phyloP scores from a whole-genome alignment of 2,888 invertebrate genomes.

The Zygothrica quintamaculata region DNA sequence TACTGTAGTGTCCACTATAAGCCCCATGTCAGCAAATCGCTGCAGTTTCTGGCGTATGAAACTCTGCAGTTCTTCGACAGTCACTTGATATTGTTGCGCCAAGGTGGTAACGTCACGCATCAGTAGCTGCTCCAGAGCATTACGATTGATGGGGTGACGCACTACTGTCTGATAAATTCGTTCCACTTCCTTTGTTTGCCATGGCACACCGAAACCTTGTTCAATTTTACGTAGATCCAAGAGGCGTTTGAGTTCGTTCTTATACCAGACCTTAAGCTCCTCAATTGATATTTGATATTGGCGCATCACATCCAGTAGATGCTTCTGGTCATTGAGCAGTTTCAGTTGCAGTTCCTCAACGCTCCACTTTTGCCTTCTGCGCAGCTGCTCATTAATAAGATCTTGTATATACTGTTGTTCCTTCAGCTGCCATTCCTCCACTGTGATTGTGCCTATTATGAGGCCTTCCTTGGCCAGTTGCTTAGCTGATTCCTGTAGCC shows the following conservation, averaged over 20 bases:
- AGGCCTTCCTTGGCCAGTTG: slow-evolving; percentile 66
- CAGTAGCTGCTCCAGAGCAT: slow-evolving; percentile 68
- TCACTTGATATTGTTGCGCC: slow-evolving; percentile 68
- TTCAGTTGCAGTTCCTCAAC: slow-evolving; percentile 80
- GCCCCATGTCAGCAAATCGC: slow-evolving; percentile 74
- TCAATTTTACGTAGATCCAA: slow-evolving; percentile 67
- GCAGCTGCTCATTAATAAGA: slow-evolving; percentile 69
- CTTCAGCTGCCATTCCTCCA: slow-evolving; percentile 74
- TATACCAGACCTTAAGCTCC: slow-evolving; percentile 78
- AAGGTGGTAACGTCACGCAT: slow-evolving; percentile 48
- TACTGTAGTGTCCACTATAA: slow-evolving; percentile 39
- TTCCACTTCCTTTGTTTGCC: slow-evolving; percentile 79
- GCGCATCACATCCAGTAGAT: slow-evolving; percentile 62
- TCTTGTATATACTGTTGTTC: slow-evolving; percentile 76
- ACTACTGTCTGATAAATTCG: slow-evolving; percentile 69
- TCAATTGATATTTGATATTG: slow-evolving; percentile 76
- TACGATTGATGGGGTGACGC: slow-evolving; percentile 66
- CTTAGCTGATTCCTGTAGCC: slow-evolving; percentile 70
- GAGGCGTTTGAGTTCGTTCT: slow-evolving; percentile 71
- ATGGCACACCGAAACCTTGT: slow-evolving; percentile 62
- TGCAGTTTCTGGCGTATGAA: slow-evolving; percentile 78
- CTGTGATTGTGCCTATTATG: slow-evolving; percentile 50
- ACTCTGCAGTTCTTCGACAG: slow-evolving; percentile 70
- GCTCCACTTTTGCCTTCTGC: slow-evolving; percentile 76
- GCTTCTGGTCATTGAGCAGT: slow-evolving; percentile 68